A percentile compares a stretch with the other conserved stretches of the same genome.
phyloP scores from a whole-genome alignment of 2,797 vertebrate species.

The Varecia variegata region DNA sequence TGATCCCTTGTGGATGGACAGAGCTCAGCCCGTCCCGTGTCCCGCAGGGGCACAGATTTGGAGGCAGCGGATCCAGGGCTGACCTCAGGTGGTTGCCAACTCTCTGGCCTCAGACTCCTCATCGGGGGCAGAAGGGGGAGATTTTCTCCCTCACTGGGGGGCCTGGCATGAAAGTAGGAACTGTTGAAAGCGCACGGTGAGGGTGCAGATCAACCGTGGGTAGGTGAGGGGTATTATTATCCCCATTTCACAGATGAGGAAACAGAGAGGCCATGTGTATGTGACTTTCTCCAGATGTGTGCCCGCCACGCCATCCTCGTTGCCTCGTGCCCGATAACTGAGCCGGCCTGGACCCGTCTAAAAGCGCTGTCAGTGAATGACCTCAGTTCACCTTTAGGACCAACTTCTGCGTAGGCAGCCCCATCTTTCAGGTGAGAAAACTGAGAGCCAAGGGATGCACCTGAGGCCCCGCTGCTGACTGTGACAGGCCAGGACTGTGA shows the following conservation, averaged over 20 bases:
- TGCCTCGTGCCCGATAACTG: accelerated
- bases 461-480: not conserved
- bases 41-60: too few species aligned
- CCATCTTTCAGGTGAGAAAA: not conserved
- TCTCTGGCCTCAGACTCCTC: not conserved
- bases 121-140: too few species aligned
- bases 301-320: accelerated
- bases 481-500: not conserved
- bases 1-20: not conserved
- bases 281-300: not conserved
- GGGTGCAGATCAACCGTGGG: not conserved
- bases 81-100: not conserved
- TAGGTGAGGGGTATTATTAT: not conserved
- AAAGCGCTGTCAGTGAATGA: accelerated
- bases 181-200: not conserved
- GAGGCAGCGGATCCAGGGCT: not conserved
- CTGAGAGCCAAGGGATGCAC: not conserved
- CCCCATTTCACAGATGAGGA: not conserved
- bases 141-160: not conserved
- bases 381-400: not conserved
- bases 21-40: not conserved
- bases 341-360: too few species aligned
- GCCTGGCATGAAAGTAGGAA: accelerated
- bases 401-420: not conserved
- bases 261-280: not conserved